Percentiles rank a stretch among this genome's conserved stretches.
Conservation (phyloP, 2,888 invertebrate species). For the Macrophya alboannulata region DNA sequence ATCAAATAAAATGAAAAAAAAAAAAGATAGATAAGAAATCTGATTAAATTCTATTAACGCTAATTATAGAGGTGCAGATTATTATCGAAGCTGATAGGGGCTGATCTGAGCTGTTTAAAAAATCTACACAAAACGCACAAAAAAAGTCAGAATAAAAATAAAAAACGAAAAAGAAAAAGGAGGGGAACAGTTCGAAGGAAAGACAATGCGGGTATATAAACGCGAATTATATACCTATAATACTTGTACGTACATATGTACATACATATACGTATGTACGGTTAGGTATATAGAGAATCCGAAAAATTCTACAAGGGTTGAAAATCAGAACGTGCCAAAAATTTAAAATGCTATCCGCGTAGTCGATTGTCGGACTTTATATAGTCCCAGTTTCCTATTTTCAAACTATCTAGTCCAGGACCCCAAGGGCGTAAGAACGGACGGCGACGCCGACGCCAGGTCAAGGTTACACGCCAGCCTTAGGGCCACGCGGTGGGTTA, state of each 20-base stretch:
- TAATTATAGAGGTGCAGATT: not conserved
- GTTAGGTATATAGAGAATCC: not conserved
- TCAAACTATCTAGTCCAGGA: constrained; percentile 16
- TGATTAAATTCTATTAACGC: not conserved
- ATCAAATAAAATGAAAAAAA: no score
- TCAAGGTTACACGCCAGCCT: constrained; percentile 23
- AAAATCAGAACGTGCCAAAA: constrained; percentile 10
- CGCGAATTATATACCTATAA: not conserved
- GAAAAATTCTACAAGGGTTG: constrained; percentile 1
- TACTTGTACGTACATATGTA: no score
- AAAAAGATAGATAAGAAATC: not conserved
- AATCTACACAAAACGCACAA: no score
- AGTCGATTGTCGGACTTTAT: constrained; percentile 24
- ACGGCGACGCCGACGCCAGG: not conserved
- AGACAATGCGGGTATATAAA: not conserved
- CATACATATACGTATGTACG: no score
- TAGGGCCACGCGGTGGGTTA: constrained; percentile 2
- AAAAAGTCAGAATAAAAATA: not conserved
- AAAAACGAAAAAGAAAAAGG: not conserved
- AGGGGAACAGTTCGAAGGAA: not conserved
- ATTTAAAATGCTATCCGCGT: constrained; percentile 25
- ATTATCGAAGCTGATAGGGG: not conserved
- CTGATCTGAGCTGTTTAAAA: not conserved
- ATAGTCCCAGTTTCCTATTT: constrained; percentile 40
- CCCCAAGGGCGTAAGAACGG: not conserved